Percentiles rank a stretch among this genome's conserved stretches.
phyloP scores from a whole-genome alignment of 2,888 invertebrate genomes.

The Andrena flavipes region DNA sequence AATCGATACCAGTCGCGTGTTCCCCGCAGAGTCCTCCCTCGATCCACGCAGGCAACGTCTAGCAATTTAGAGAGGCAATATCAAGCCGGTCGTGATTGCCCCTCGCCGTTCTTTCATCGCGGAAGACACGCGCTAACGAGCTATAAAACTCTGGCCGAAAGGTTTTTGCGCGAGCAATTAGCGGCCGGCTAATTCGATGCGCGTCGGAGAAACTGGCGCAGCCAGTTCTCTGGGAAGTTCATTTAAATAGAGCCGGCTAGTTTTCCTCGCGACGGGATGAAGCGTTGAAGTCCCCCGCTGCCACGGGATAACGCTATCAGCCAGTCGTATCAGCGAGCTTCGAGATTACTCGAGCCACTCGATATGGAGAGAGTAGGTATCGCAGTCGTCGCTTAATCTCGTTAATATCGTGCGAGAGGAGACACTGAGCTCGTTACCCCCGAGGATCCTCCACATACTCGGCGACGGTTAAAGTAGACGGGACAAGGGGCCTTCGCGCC shows the following conservation, averaged over 20 bases:
- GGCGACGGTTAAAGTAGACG: slow-evolving; percentile 26
- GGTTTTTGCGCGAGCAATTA: slow-evolving; percentile 2
- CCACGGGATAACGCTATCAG: slow-evolving; percentile 3
- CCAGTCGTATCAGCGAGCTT: neutral
- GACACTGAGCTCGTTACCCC: slow-evolving; percentile 52
- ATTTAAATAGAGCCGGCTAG: neutral
- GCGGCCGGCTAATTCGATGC: neutral
- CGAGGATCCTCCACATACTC: slow-evolving; percentile 13
- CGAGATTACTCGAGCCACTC: slow-evolving; percentile 10
- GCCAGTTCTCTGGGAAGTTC: slow-evolving; percentile 8
- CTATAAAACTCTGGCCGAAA: neutral
- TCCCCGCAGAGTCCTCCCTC: no score
- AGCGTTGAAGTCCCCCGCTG: neutral
- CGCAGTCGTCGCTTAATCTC: slow-evolving; percentile 54
- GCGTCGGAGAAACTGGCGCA: neutral
- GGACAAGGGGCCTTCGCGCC: slow-evolving; percentile 9
- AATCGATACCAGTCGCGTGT: neutral
- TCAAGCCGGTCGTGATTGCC: neutral
- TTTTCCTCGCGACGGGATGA: neutral
- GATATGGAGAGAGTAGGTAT: slow-evolving; percentile 7
- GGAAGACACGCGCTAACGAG: slow-evolving; percentile 5
- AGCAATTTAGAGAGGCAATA: no score
- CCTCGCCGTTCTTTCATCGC: neutral
- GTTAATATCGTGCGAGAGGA: slow-evolving; percentile 60
- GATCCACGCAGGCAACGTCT: no score